Evolutionary conservation across 2,888 invertebrate species (phyloP), one percentile per base, ranked within the genome.

Genomic region (Meganola albula): DNA sequence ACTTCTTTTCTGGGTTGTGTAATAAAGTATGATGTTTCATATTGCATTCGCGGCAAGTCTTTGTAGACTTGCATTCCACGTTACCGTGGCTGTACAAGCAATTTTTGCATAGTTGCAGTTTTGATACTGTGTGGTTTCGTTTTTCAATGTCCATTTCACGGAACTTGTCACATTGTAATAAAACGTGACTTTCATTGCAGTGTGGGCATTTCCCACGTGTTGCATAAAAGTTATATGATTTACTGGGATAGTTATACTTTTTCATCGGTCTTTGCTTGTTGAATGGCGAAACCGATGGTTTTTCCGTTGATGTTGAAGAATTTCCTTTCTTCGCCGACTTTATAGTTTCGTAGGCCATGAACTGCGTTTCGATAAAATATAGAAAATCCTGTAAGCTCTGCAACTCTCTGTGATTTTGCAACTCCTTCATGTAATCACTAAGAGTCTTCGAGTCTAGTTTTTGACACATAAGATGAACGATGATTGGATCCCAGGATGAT

Each of bases 91-190:
- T 27, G 27, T 33, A 27, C 8, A 33, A 10, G 12, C 33, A 33
- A 13, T 33, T 33, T 33, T 33, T 24, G 27, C 33, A 33, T 4
- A 27, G 10, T 16, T 32, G 20, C 6, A 32, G 10, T 24, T 33
- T 33, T n/a, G 18, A 10, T 3, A 23, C 27, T 11, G 12, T 24
- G 9, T 33, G 22, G 18, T 27, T 27, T 9, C 27, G 27, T 18
- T 27, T 14, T 7, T 12, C 2, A 9, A 18, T 12, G 14, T 33
- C 24, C 24, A 27, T 24, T 6, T 10, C 22, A n/a, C 23, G n/a
- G 10, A 33, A 33, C n/a, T 27, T 24, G 2, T 14, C 23, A 20
- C 33, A 27, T 18, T 31, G 24, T 24, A 23, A 16, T 24, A 31
- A 31, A 14, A 31, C 30, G 16, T 16, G 16, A 16, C 6, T 6